phyloP scores from a whole-genome alignment of 2,888 invertebrate species.

The Oasisia sp. region DNA sequence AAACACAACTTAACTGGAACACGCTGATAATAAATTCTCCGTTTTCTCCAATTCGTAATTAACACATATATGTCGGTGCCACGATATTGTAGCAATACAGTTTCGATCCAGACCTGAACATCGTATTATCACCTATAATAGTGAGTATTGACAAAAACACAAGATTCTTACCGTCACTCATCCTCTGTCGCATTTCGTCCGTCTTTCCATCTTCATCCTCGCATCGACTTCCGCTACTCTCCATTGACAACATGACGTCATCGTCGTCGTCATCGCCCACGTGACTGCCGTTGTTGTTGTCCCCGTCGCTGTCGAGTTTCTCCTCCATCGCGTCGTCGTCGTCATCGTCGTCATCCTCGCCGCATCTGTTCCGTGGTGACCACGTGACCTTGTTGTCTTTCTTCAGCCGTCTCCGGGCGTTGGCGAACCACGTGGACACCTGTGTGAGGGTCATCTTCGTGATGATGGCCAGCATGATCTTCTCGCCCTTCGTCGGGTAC shows the following conservation, averaged over 20 bases:
- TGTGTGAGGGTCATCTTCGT: slow-evolving; percentile 92
- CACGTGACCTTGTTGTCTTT: slow-evolving; percentile 99
- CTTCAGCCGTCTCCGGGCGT: slow-evolving; percentile 89
- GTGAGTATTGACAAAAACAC: too few relatives aligned
- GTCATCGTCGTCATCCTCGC: slow-evolving; percentile 61
- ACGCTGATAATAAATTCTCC: too few relatives aligned
- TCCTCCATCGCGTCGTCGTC: slow-evolving; percentile 44
- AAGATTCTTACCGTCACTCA: background rate
- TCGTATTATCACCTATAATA: too few relatives aligned
- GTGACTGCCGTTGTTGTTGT: slow-evolving; percentile 13
- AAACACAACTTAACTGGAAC: too few relatives aligned
- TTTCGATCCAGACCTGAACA: background rate
- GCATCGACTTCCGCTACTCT: background rate
- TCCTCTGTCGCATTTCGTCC: background rate
- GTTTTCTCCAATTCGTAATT: too few relatives aligned
- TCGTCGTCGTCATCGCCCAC: slow-evolving; percentile 17
- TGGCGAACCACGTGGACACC: slow-evolving; percentile 96
- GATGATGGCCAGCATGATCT: slow-evolving; percentile 93
- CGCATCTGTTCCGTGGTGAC: slow-evolving; percentile 83
- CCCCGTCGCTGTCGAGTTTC: background rate
- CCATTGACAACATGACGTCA: slow-evolving; percentile 2
- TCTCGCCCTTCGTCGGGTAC: slow-evolving; percentile 95
- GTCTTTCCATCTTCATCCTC: slow-evolving; percentile 17
- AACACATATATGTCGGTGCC: background rate
- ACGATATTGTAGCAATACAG: background rate